Conservation (phyloP, 1,140 invertebrate species). For the Drosophila burlai region DNA sequence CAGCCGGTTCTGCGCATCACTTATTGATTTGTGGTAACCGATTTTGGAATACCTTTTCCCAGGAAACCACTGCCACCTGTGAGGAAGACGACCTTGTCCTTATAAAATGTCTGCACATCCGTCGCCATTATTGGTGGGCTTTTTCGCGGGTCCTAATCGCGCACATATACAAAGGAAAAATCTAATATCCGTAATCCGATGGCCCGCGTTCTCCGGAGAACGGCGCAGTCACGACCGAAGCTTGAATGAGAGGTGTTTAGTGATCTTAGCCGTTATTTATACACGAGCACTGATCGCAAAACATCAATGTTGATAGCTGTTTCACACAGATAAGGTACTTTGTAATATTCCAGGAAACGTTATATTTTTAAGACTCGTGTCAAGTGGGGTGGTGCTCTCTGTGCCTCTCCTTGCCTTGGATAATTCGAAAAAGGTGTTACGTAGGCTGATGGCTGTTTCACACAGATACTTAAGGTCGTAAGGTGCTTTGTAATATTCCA, state of each 20-base stretch:
- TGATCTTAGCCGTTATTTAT: constrained; percentile 53
- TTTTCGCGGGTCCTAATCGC: neutral
- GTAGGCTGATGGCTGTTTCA: too few relatives aligned
- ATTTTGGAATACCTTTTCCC: constrained; percentile 88
- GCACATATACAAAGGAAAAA: too few relatives aligned
- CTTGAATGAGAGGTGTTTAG: constrained; percentile 43
- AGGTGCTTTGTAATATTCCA: too few relatives aligned
- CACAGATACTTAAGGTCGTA: too few relatives aligned
- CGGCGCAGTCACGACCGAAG: constrained; percentile 21
- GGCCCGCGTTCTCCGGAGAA: neutral
- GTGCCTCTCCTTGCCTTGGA: too few relatives aligned
- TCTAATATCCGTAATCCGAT: too few relatives aligned
- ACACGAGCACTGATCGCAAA: constrained; percentile 24
- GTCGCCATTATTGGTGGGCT: constrained; percentile 33
- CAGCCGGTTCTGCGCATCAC: too few relatives aligned
- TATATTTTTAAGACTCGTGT: neutral
- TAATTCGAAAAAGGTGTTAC: too few relatives aligned
- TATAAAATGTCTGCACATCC: constrained; percentile 87
- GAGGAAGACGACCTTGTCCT: constrained; percentile 87
- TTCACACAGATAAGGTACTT: neutral
- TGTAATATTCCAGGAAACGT: too few relatives aligned
- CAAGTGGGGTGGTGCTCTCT: too few relatives aligned
- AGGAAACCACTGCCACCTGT: constrained; percentile 91
- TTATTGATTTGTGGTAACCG: too few relatives aligned
- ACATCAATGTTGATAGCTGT: constrained; percentile 15